Percentiles rank a stretch among this genome's conserved stretches.
These are phyloP conservation scores for Papilio helenus DNA, from an alignment of 1,140 invertebrate genomes.

Conservation along the genomic window DNA sequence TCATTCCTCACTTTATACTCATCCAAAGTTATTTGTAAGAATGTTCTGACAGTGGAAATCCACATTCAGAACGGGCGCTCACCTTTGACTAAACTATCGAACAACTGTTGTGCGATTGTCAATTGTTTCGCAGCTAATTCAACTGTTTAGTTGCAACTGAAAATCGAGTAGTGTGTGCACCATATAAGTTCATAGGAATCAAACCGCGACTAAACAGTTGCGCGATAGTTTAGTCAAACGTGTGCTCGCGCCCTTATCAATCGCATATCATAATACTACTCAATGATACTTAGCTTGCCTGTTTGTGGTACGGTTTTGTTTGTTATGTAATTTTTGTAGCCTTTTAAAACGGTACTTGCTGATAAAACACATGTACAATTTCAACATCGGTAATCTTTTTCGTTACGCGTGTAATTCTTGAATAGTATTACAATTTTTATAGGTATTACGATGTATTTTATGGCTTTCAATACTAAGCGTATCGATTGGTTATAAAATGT, in stretches of 20 bases:
- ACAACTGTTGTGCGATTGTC: no score
- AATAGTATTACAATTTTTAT: conserved; percentile 30
- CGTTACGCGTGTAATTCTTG: conserved; percentile 23
- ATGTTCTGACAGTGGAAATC: not conserved
- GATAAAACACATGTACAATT: conserved; percentile 5
- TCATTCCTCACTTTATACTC: no score
- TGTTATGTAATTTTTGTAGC: conserved; percentile 12
- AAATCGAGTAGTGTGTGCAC: no score
- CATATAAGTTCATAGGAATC: no score
- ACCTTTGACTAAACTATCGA: no score
- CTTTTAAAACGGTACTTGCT: conserved; percentile 10
- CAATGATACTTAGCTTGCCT: not conserved
- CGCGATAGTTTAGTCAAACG: no score
- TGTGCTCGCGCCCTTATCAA: not conserved
- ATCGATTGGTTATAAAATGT: conserved; percentile 6
- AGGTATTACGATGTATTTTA: conserved; percentile 21
- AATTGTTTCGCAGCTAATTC: no score
- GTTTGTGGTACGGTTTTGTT: not conserved
- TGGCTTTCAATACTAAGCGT: conserved; percentile 2
- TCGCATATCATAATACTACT: not conserved
- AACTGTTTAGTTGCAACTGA: no score
- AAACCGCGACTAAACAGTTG: no score
- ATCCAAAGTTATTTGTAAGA: not conserved
- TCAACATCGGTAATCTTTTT: conserved; percentile 12
- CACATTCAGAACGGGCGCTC: no score